Base-by-base conservation (phyloP, 2,888 invertebrate species). In the Coremacera marginata region DNA sequence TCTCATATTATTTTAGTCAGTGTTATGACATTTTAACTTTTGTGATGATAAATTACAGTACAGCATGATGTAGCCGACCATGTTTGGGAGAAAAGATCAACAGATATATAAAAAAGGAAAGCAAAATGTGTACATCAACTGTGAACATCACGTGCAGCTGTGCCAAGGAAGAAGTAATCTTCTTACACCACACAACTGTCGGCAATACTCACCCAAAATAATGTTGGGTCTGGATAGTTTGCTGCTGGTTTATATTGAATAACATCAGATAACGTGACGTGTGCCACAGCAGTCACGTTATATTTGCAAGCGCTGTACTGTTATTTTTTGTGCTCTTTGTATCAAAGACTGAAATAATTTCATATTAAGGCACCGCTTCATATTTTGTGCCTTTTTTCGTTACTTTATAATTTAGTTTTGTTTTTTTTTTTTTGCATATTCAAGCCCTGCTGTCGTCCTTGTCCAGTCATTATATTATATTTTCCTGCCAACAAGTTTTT, bases 401-500 rank as follows among this genome's bases (percentile, higher is more conserved):
- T 60, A 9, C 22, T n/a, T n/a, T n/a, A n/a, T n/a, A n/a, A 55
- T 22, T 55, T 22, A 9, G 19, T 27, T 3, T 60, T 25, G 0
- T 1, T 19, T 4, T 60, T 25, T 5, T 25, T 2, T 22, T 60
- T 57, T 60, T 22, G 1, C 27, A 27, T 60, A 25, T 70, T 31
- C 52, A 60, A 60, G 19, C 27, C 52, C 27, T 70, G n/a, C 22
- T 52, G 60, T 72, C 60, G 25, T 72, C 27, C 62, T 49, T 27
- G 72, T 27, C 22, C 49, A 62, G 72, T 62, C 49, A 62, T 72
- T 72, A 62, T 72, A 31, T 72, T 49, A 44, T 62, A 49, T 22
- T 72, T 62, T 37, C 67, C n/a, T 72, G 72, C 44, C 72, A 49
- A 72, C 72, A 44, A 60, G 62, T 49, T 62, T 60, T 37, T 62